phyloP scores from a whole-genome alignment of 2,797 vertebrate species.

The Onychomys arenicola region DNA sequence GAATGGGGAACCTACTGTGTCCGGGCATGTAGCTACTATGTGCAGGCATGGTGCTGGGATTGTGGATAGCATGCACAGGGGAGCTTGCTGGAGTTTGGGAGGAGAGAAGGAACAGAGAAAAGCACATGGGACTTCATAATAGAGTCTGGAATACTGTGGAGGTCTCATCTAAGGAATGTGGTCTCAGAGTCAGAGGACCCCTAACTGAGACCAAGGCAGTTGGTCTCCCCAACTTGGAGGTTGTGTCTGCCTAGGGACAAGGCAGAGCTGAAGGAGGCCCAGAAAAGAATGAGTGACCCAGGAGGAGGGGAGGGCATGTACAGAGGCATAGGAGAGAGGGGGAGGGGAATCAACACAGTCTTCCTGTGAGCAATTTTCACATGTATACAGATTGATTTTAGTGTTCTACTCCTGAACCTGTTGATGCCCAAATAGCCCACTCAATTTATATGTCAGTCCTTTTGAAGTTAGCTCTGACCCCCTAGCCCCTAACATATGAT shows the following conservation, averaged over 20 bases:
- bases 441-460: accelerated
- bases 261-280: neutral
- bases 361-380: neutral
- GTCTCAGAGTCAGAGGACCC: neutral
- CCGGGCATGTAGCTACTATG: neutral
- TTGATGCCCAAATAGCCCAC: neutral
- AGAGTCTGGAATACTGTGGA: neutral
- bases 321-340: neutral
- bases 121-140: neutral
- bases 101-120: neutral
- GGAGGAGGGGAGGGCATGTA: neutral
- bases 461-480: neutral
- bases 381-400: neutral
- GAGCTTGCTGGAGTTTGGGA: neutral
- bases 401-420: neutral
- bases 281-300: neutral
- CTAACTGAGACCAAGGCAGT: neutral
- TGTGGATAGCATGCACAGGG: neutral
- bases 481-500: neutral
- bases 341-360: no score
- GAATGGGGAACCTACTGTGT: neutral
- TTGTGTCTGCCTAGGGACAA: neutral
- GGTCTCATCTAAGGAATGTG: accelerated
- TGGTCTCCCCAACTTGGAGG: neutral
- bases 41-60: neutral